Conservation (phyloP, 37 sponge, comb jelly and placozoan species). For the Spongilla lacustris region DNA sequence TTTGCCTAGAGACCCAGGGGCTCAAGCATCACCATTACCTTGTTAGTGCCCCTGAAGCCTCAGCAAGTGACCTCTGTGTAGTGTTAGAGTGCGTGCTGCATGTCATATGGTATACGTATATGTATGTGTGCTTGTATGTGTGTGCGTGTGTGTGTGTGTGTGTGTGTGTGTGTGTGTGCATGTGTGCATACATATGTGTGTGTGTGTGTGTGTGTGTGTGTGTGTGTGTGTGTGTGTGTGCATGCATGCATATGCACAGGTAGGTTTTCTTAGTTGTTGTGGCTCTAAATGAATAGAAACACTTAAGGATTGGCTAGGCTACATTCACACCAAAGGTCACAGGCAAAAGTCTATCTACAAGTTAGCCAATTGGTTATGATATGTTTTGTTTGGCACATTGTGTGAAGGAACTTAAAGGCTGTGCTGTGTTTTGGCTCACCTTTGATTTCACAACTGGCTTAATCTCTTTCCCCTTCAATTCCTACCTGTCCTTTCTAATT, state of each 20-base stretch:
- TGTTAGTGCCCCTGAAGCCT: neutral
- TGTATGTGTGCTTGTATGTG: too few species aligned
- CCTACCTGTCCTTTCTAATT: neutral
- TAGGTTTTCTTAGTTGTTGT: neutral
- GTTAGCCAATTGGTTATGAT: neutral
- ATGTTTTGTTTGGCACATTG: neutral
- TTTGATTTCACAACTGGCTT: neutral
- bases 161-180: neutral
- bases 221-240: constrained; percentile 24
- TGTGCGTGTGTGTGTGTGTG: too few species aligned
- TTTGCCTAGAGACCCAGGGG: too few species aligned
- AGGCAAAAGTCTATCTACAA: neutral
- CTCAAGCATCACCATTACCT: neutral
- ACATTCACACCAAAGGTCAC: neutral
- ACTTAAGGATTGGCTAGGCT: neutral
- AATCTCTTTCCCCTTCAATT: neutral
- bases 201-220: constrained; percentile 29
- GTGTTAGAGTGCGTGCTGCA: too few species aligned
- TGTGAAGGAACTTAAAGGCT: neutral
- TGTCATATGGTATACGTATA: too few species aligned
- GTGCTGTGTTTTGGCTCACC: neutral
- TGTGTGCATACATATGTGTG: neutral
- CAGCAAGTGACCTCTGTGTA: too few species aligned
- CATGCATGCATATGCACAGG: constrained; percentile 19
- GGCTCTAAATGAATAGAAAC: too few species aligned